Evolutionary conservation across 30 jellyfish, hydroid and myxozoan species (phyloP), one percentile per base, ranked within the genome.

Genomic region (Mastigias papua): DNA sequence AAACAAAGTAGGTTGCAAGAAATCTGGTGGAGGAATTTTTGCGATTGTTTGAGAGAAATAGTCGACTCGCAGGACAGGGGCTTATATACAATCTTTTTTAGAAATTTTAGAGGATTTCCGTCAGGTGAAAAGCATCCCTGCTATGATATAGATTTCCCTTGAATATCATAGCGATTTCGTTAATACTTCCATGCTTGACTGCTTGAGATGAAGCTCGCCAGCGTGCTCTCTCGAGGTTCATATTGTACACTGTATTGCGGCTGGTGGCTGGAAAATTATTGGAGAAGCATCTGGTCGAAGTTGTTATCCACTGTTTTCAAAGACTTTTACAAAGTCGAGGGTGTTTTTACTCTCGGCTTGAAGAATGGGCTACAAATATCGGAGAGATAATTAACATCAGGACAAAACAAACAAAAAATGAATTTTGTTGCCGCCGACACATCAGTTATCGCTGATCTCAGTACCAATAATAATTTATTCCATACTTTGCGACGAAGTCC

Each of bases 391-490:
- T 78, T 76, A 50, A 63, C 58, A 58, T 76, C 29, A 67, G 89
- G 66, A 80, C 89, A 30, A 78, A 78, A 27, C 71, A 76, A 76
- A 76, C 86, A 61, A 78, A 29, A 58, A 49, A 82, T 82, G 92
- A 82, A 82, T 82, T 82, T 82, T 58, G 81, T 82, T 7, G 92
- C 92, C 30, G 92, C 85, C 77, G 92, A 82, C 78, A 82, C 92
- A 9, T 63, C 92, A 37, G 49, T 46, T 10, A 73, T 82, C 71
- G 92, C 85, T 17, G 92, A 82, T 27, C 68, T 82, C 60, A 82
- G 28, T 69, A 16, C 85, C 37, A 82, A 49, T 60, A 82, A 82
- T 69, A 67, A 82, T 82, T 82, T 82, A 22, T 81, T 64, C 1
- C 92, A 82, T 71, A 46, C 34, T 46, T 73, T 82, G 80, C 92